Evolutionary conservation across 2,888 invertebrate species (phyloP).

Genomic region (Napeogenes inachia): DNA sequence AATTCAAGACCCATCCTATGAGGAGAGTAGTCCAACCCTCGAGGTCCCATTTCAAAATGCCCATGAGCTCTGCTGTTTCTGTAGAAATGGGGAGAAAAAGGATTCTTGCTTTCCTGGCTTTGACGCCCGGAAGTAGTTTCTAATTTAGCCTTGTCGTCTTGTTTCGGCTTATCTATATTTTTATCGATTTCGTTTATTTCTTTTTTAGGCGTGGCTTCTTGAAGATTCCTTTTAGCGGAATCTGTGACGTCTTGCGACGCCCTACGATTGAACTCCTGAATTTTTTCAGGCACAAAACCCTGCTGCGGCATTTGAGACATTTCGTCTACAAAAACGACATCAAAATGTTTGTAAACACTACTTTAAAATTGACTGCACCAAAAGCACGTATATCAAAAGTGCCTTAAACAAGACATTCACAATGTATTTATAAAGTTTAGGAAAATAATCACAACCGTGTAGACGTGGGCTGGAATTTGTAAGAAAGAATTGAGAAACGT

Average conservation of each 20-base stretch:
- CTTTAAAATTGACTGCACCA: constrained; percentile 47
- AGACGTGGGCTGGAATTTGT: constrained; percentile 32
- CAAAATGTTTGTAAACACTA: constrained; percentile 44
- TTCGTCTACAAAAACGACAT: constrained; percentile 46
- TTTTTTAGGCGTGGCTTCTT: constrained; percentile 44
- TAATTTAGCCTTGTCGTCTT: constrained; percentile 46
- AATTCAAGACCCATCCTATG: constrained; percentile 66
- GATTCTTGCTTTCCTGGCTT: constrained; percentile 60
- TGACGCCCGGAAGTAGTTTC: constrained; percentile 45
- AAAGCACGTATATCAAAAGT: constrained; percentile 52
- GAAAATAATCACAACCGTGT: constrained; percentile 65
- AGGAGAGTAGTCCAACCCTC: constrained; percentile 70
- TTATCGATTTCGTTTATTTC: constrained; percentile 49
- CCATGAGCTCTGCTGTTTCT: constrained; percentile 61
- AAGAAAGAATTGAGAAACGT: constrained; percentile 2
- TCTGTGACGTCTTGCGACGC: constrained; percentile 64
- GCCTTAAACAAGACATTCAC: constrained; percentile 35
- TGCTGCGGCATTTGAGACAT: constrained; percentile 70
- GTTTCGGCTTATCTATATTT: constrained; percentile 33
- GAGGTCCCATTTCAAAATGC: constrained; percentile 73
- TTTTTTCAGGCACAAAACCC: constrained; percentile 66
- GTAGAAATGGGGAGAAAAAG: constrained; percentile 65
- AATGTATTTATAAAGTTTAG: constrained; percentile 45
- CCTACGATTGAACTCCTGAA: constrained; percentile 65
- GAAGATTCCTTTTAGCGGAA: constrained; percentile 32